Evolutionary conservation across 2,113 vertebrate genomes (phyloP).

Genomic region (Protomyctophum bolini): DNA sequence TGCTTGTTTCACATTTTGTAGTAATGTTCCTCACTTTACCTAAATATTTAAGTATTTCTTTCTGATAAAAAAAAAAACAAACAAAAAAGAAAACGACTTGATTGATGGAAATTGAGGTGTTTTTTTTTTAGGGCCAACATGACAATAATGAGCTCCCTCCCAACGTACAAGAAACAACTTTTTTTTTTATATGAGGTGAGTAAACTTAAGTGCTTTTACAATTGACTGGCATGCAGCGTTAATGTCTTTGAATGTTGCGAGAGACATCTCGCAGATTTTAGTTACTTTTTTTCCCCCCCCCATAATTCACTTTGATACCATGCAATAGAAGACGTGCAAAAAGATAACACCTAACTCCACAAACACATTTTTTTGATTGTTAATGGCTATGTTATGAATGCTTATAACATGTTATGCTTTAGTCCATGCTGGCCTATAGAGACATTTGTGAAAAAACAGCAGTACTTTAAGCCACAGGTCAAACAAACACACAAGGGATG

Average conservation of each 20-base stretch:
- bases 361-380: constrained; percentile 81
- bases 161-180: constrained; percentile 65
- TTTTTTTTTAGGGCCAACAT: constrained; percentile 72
- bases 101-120: constrained; percentile 55
- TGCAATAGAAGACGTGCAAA: constrained; percentile 87
- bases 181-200: constrained; percentile 70
- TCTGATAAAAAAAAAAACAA: constrained; percentile 41
- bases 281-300: constrained; percentile 57
- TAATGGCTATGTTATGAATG: constrained; percentile 84
- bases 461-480: constrained; percentile 84
- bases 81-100: constrained; percentile 55
- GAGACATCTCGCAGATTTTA: constrained; percentile 70
- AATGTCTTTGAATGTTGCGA: constrained; percentile 75
- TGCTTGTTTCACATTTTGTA: constrained; percentile 74
- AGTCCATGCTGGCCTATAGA: constrained; percentile 85
- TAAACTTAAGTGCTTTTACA: constrained; percentile 77
- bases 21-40: constrained; percentile 64
- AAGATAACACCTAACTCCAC: constrained; percentile 86
- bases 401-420: constrained; percentile 85
- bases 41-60: constrained; percentile 50
- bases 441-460: constrained; percentile 82
- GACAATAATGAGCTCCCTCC: constrained; percentile 76
- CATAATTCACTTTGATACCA: constrained; percentile 83
- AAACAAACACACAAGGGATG: constrained; percentile 83
- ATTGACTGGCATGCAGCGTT: constrained; percentile 79